Percentiles rank a stretch among this genome's conserved stretches.
phyloP scores from a whole-genome alignment of 2,888 invertebrate species.

The Resseliella maxima region DNA sequence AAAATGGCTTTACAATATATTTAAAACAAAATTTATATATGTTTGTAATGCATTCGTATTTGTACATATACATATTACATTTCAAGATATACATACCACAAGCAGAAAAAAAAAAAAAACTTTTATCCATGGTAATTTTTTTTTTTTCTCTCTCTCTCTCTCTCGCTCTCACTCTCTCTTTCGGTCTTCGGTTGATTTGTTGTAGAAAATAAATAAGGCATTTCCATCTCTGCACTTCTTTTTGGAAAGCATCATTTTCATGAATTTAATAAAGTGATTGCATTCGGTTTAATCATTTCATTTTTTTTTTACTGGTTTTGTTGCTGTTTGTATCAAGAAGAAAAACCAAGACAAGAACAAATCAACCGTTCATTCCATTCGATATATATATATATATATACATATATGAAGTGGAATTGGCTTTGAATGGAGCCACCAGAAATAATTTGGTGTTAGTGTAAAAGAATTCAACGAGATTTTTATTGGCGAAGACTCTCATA shows the following conservation, averaged over 20 bases:
- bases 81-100: constrained; percentile 43
- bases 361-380: constrained; percentile 1
- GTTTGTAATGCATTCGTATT: not conserved
- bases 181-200: not conserved
- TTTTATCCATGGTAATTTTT: constrained; percentile 10
- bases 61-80: not conserved
- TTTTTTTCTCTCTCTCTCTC: not conserved
- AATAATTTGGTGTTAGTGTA: constrained; percentile 48
- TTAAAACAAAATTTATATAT: not conserved
- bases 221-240: not conserved
- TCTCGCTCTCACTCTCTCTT: not conserved
- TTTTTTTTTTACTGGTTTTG: not conserved
- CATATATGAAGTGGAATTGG: not conserved
- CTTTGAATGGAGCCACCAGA: constrained; percentile 44
- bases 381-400: not conserved
- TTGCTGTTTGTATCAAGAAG: too few species aligned
- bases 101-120: not conserved
- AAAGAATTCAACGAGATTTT: constrained; percentile 48
- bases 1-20: constrained; percentile 12
- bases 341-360: not conserved
- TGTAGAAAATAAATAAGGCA: not conserved
- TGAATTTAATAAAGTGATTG: too few species aligned
- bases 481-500: constrained; percentile 47
- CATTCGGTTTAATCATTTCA: not conserved
- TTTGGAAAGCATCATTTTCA: not conserved